Percentiles rank a stretch among this genome's conserved stretches.
Conservation (phyloP, 2,113 vertebrate genomes). For the Plestiodon gilberti region DNA sequence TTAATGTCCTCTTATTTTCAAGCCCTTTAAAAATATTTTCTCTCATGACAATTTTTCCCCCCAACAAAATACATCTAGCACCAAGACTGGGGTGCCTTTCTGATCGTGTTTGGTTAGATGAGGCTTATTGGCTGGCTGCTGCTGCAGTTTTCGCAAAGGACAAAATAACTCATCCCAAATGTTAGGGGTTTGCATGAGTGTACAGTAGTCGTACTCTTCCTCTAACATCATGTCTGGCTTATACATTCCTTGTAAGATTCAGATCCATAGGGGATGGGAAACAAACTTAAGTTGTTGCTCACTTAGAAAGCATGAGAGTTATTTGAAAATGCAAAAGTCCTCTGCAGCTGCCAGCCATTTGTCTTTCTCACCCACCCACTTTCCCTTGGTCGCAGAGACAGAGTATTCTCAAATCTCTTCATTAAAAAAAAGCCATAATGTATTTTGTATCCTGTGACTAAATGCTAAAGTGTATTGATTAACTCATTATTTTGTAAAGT, state of each 20-base stretch:
- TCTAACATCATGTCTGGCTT: background rate
- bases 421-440: background rate
- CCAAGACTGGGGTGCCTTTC: background rate
- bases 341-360: conserved; percentile 13
- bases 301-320: background rate
- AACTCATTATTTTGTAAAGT: background rate
- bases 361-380: background rate
- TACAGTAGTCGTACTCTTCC: no score
- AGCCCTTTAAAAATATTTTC: background rate
- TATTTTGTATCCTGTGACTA: background rate
- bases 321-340: background rate
- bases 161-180: background rate
- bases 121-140: background rate
- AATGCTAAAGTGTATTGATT: background rate
- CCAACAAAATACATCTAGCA: background rate
- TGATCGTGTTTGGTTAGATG: background rate
- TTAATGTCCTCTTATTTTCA: background rate
- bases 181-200: background rate
- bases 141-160: background rate
- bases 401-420: background rate
- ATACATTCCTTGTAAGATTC: background rate
- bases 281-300: background rate
- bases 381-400: background rate
- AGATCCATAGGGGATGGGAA: background rate
- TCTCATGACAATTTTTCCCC: background rate